Base-by-base conservation (phyloP, 2,113 vertebrate species). In the Saguinus imperator region DNA sequence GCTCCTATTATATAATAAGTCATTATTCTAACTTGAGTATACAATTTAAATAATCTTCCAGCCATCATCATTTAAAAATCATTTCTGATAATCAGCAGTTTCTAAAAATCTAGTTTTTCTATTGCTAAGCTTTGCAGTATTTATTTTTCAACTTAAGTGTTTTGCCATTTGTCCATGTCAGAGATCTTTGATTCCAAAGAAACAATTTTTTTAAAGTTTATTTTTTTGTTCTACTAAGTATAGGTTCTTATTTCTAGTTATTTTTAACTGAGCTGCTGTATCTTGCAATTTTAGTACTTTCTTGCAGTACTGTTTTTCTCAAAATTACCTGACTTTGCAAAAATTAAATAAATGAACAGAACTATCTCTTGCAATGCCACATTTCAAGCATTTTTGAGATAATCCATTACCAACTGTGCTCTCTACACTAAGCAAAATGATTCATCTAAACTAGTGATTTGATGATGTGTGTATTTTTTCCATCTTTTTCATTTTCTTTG, bases 261-360 rank as follows among this genome's bases (percentile, higher is more conserved):
- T 96, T 93, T 96, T 98, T 98, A 98, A 97, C 96, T 95, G 23
- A 48, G 45, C 75, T 96, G 90, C 70, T 97, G 89, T 89, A 86
- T 98, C 96, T 97, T 98, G 88, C 87, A 98, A 84, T 82, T 96
- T 97, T 97, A 97, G 96, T 97, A 84, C 81, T 98, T 94, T 98
- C 91, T 95, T 94, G 95, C 84, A 98, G 48, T 80, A 68, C 84
- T 68, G 58, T 94, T 97, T 97, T 93, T 97, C 97, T 95, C 98
- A 98, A 98, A 98, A 97, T 94, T 98, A 96, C 92, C 95, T 72
- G 40, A 80, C 70, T 97, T 97, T 68, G 43, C 87, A 92, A 98
- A 98, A 97, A 98, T 97, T 94, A 97, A 97, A 96, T 57, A 82
- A 98, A 84, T 84, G 61, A 97, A 92, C 43, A 95, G 79, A 96